A percentile compares a stretch with the other conserved stretches of the same genome.
These are phyloP conservation scores for Seriola rivoliana DNA, from an alignment of 2,113 vertebrate species.

Conservation along the genomic window DNA sequence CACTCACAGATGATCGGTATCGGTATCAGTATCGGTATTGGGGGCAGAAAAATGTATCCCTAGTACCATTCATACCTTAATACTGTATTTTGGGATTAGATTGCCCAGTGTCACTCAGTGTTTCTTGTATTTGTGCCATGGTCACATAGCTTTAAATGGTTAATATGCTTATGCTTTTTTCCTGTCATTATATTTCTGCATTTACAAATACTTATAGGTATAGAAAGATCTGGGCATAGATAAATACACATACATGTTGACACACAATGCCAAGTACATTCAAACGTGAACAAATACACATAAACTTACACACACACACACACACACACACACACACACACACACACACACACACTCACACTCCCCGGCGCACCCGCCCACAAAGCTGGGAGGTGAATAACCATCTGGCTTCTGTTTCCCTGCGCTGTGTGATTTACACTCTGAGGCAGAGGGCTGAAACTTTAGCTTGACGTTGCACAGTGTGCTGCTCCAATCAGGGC, in stretches of 20 bases:
- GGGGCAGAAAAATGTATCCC: too few species aligned
- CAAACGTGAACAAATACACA: conserved; percentile 3
- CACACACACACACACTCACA: conserved; percentile 3
- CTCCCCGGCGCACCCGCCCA: neutral
- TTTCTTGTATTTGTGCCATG: conserved; percentile 9
- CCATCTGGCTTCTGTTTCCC: conserved; percentile 78
- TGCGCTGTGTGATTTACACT: conserved; percentile 70
- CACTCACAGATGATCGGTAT: too few species aligned
- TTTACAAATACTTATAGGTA: neutral
- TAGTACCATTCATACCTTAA: neutral
- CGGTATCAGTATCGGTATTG: too few species aligned
- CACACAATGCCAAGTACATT: neutral
- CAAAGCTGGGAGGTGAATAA: conserved; percentile 58
- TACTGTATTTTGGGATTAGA: neutral
- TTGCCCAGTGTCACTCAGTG: neutral
- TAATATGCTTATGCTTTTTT: too few species aligned
- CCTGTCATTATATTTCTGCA: neutral
- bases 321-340: conserved; percentile 2
- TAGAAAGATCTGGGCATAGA: neutral
- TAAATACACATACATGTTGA: neutral
- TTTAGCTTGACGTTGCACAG: conserved; percentile 73
- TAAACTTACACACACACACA: neutral
- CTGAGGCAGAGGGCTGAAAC: conserved; percentile 69
- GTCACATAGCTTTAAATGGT: too few species aligned
- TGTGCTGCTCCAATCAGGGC: conserved; percentile 72